phyloP scores from a whole-genome alignment of 2,113 vertebrate genomes.

The Solea senegalensis region DNA sequence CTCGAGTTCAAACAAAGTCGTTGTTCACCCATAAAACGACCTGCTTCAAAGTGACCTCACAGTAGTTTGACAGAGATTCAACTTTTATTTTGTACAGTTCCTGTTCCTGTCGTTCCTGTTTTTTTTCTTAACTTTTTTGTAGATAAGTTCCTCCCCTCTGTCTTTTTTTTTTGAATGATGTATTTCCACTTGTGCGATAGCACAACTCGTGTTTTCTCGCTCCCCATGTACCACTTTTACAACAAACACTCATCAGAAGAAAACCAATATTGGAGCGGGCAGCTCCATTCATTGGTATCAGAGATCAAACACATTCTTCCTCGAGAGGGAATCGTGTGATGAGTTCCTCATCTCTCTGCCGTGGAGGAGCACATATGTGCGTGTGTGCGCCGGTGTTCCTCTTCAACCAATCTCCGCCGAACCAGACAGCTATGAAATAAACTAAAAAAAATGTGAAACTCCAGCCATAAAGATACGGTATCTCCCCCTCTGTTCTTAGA shows the following conservation, averaged over 20 bases:
- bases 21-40: background rate
- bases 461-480: background rate
- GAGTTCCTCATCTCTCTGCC: conserved; percentile 20
- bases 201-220: conserved; percentile 1
- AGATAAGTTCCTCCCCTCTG: background rate
- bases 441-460: background rate
- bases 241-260: conserved; percentile 52
- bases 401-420: background rate
- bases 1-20: background rate
- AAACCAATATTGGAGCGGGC: conserved; percentile 38
- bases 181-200: conserved; percentile 6
- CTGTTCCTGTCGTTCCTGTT: background rate
- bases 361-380: background rate
- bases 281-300: conserved; percentile 30
- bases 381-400: conserved; percentile 4
- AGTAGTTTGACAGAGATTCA: background rate
- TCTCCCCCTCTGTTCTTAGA: conserved; percentile 5
- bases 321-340: conserved; percentile 20
- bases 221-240: conserved; percentile 10
- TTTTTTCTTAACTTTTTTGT: background rate
- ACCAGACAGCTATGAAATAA: background rate
- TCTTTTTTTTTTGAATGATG: conserved; percentile 17
- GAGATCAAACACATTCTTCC: conserved; percentile 47
- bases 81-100: background rate
- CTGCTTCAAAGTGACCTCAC: background rate